These are phyloP conservation scores for Onthophagus taurus DNA, from an alignment of 1,140 invertebrate genomes.

Conservation along the genomic window DNA sequence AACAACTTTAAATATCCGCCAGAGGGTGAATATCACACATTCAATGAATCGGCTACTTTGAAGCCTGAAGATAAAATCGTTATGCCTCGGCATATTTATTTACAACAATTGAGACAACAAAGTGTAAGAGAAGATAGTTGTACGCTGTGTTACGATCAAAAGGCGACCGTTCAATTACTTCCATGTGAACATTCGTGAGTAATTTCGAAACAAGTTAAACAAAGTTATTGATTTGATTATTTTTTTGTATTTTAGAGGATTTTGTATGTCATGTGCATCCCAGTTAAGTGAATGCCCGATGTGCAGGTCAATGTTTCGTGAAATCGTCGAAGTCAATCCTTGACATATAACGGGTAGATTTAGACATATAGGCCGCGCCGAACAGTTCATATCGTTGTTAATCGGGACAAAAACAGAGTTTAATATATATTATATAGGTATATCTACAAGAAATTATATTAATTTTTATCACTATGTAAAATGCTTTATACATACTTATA, in stretches of 20 bases:
- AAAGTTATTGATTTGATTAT: conserved; percentile 17
- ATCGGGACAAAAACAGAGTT: background rate
- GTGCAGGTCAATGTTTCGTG: conserved; percentile 53
- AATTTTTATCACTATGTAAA: no score
- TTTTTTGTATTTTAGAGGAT: conserved; percentile 57
- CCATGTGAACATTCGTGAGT: conserved; percentile 75
- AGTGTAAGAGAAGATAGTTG: conserved; percentile 79
- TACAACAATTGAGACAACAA: conserved; percentile 61
- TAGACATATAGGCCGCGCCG: background rate
- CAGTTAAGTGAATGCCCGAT: conserved; percentile 80
- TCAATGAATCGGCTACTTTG: conserved; percentile 69
- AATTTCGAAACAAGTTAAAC: background rate
- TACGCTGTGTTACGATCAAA: conserved; percentile 77
- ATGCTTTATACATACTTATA: no score
- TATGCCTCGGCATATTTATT: conserved; percentile 62
- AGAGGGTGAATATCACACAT: conserved; percentile 48
- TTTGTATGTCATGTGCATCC: conserved; percentile 70
- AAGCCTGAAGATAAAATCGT: conserved; percentile 61
- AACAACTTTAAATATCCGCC: conserved; percentile 67
- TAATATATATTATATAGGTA: conserved; percentile 10
- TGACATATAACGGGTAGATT: conserved; percentile 13
- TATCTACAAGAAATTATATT: no score
- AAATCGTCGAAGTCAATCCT: conserved; percentile 27
- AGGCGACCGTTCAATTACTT: conserved; percentile 60
- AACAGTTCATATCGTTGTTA: background rate